Evolutionary conservation across 30 jellyfish, hydroid and myxozoan species (phyloP), one percentile per base, ranked within the genome.

Genomic region (Morbakka virulenta): DNA sequence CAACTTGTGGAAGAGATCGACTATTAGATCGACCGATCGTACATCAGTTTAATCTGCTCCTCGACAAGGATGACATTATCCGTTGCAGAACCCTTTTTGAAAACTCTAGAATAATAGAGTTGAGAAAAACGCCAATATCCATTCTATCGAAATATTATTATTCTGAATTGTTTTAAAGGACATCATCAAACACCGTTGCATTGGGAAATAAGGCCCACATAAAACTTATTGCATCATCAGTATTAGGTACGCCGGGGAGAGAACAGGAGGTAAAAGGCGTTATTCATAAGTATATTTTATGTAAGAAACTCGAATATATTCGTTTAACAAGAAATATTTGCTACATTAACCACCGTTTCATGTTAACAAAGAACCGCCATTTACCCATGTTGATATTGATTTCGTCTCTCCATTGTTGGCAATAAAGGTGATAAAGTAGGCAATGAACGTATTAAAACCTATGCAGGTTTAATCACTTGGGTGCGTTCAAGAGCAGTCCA

Each of bases 171-270:
- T 66, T 70, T 41, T 28, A 67, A 52, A 71, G 93, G 62, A 25
- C 71, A 80, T 74, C 93, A 81, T 70, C 66, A 63, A 22, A 81
- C 61, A 74, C 81, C 71, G 3, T 69, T 81, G 69, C 93, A 81
- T 66, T 41, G 71, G 31, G 86, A 85, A 25, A 77, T 62, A 41
- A 66, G 86, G 12, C 80, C 69, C 50, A 81, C 93, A 4, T 41
- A 68, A 47, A 69, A 62, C 71, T 35, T 81, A 14, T 51, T 81
- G 22, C 78, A 85, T 30, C 93, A 70, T 63, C 28, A 63, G 24
- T 81, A 81, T 70, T 69, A 85, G 93, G 69, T 81, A 61, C 80
- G 68, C 6, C 74, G 86, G 86, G 93, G 93, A 80, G 62, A 85
- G 80, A 84, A 81, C 35, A 70, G n/a, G n/a, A n/a, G 86, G 72